Evolutionary conservation across 2,797 vertebrate species (phyloP), one percentile per base, ranked within the genome.

Genomic region (Phoeniculus purpureus): DNA sequence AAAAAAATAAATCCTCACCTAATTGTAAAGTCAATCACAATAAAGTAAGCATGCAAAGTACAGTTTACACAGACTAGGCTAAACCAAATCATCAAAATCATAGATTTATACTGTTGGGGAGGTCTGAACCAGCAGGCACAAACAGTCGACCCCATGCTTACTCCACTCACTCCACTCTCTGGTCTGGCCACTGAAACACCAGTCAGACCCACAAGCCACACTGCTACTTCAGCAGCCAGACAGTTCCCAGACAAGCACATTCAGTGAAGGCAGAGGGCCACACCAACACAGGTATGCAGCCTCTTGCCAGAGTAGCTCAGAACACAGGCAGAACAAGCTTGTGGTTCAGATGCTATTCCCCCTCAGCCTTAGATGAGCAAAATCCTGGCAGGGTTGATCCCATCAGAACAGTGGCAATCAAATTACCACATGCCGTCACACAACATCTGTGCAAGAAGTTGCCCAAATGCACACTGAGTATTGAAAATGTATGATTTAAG

Each of bases 201-300:
- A 87, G 68, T 3, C 12, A 76, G 65, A 11, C 22, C 26, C 87
- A 93, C 47, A 54, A 86, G 71, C 47, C 70, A 22, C 58, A 9
- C 10, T 26, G 73, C 87, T 62, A 29, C 84, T 76, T 50, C 72
- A 70, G 87, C 76, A 87, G 62, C 21, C 55, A 65, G 37, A 13
- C 15, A 20, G 75, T 62, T 76, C 59, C 37, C 82, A 91, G 51
- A 5, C 67, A 82, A 16, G 16, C 5, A n/a, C 58, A 21, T 3
- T 1, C 45, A 52, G 78, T 47, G 78, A 45, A 87, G 17, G 50
- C 47, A 52, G 58, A 66, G 34, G 66, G 77, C 55, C 89, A 92
- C 80, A 85, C 40, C 91, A 92, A 60, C 66, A 45, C 62, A 91
- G 73, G 77, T 67, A 59, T 56, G 83, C 34, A 37, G 87, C 87